Evolutionary conservation across 1,140 invertebrate genomes (phyloP).

Genomic region (Heliconius hewitsoni): DNA sequence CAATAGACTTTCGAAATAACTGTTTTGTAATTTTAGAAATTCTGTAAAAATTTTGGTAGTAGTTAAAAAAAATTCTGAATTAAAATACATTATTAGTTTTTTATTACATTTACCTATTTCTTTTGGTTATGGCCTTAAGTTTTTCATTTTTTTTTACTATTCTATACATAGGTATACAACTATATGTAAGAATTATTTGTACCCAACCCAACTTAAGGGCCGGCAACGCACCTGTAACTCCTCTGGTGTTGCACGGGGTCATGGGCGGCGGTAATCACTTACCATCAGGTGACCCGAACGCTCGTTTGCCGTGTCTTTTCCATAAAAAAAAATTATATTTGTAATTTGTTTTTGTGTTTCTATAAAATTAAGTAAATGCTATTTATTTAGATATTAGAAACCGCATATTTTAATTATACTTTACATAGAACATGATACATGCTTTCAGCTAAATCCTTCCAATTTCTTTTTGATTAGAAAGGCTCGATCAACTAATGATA

Average conservation of each 20-base stretch:
- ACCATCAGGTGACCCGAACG: too few species aligned
- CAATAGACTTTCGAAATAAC: not conserved
- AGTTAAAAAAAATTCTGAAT: too few species aligned
- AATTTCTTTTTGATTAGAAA: slow-evolving; percentile 18
- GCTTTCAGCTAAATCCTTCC: not conserved
- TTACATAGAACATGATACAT: not conserved
- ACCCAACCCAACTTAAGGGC: too few species aligned
- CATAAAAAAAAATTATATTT: not conserved
- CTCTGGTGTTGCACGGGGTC: too few species aligned
- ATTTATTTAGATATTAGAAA: not conserved
- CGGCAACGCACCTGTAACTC: too few species aligned
- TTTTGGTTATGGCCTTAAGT: too few species aligned
- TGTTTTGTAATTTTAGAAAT: not conserved
- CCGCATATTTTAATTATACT: not conserved
- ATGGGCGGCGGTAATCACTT: too few species aligned
- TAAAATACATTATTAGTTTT: too few species aligned
- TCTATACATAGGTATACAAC: not conserved
- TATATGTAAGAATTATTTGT: not conserved
- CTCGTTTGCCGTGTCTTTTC: too few species aligned
- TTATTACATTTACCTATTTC: too few species aligned
- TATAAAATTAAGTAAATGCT: not conserved
- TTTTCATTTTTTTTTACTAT: not conserved
- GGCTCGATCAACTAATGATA: slow-evolving; percentile 67
- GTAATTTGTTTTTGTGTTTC: not conserved
- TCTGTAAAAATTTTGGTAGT: not conserved